Base-by-base conservation (phyloP, 2,797 vertebrate species). In the Allobates femoralis region DNA sequence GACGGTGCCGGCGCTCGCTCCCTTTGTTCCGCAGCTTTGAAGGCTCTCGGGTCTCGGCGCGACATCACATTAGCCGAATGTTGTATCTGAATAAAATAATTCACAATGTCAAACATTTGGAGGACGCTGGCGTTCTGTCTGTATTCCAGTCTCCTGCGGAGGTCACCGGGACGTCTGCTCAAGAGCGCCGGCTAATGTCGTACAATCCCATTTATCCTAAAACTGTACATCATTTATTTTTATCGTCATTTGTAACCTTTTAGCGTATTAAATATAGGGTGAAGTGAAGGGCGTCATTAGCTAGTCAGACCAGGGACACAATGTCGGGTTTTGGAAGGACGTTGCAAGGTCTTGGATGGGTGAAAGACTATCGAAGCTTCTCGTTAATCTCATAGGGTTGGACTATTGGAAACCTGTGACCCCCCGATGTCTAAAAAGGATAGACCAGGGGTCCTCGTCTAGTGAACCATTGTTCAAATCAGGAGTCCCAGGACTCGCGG, bases 171-270 rank as follows among this genome's bases (percentile, higher is more conserved):
- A 60, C 69, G 81, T 83, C 81, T 75, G 81, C 34, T 46, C 23
- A 18, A 21, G 67, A 50, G 30, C 67, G 81, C 37, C 81, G 56
- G 55, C 53, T 74, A 83, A 75, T 84, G 83, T 77, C 50, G 30
- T 34, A 53, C 81, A 58, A 82, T 73, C 81, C 69, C 81, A 75
- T 83, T 75, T 83, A 83, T 83, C 73, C 56, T 74, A 83, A 75
- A 83, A 74, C 81, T 73, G 53, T 83, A 83, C 18, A 83, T 83
- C 81, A 83, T 83, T 58, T 83, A 46, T 75, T 71, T 58, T 37
- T 30, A 58, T 74, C 81, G 19, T 62, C 69, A 83, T 83, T 75
- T 83, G 55, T 83, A 83, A 83, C 81, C 81, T 83, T 83, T 83
- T 74, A 83, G 67, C 81, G 81, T 83, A 74, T 83, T 75, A 74